Percentiles rank a stretch among this genome's conserved stretches.
phyloP scores from a whole-genome alignment of 2,113 vertebrate species.

The Anhinga rufa region DNA sequence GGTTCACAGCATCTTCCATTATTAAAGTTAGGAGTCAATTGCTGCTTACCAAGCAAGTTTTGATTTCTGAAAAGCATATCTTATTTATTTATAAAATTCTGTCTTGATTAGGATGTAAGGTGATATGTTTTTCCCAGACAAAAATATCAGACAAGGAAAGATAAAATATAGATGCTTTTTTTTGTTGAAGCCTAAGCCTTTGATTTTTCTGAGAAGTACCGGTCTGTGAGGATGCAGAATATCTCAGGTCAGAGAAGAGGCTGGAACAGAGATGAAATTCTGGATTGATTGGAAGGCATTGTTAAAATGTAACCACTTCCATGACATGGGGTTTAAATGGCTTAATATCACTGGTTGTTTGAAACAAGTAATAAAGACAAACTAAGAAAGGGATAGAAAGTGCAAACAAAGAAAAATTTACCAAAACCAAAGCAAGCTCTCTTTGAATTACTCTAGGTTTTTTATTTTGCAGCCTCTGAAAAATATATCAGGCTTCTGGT shows the following conservation, averaged over 20 bases:
- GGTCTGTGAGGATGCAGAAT: not conserved
- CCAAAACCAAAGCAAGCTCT: not conserved
- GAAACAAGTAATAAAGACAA: not conserved
- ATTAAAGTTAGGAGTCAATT: not conserved
- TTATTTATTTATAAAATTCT: not conserved
- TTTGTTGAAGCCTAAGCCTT: not conserved
- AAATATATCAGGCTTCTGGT: not conserved
- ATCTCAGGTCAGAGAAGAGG: not conserved
- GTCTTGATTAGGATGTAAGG: not conserved
- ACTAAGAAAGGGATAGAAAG: not conserved
- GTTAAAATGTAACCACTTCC: not conserved
- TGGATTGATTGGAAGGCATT: not conserved
- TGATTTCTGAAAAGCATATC: not conserved
- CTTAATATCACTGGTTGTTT: not conserved
- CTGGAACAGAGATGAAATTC: not conserved
- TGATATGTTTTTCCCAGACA: not conserved
- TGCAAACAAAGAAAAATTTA: not conserved
- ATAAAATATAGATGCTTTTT: not conserved
- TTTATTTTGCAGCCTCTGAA: conserved; percentile 1
- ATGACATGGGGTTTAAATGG: not conserved
- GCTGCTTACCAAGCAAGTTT: not conserved
- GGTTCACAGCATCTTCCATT: not conserved
- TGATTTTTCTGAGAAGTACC: not conserved
- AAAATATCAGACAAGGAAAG: not conserved
- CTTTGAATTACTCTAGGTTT: not conserved